Percentiles rank a stretch among this genome's conserved stretches.
These are phyloP conservation scores for Oreocharis arfaki DNA, from an alignment of 2,113 vertebrate species.

Conservation along the genomic window DNA sequence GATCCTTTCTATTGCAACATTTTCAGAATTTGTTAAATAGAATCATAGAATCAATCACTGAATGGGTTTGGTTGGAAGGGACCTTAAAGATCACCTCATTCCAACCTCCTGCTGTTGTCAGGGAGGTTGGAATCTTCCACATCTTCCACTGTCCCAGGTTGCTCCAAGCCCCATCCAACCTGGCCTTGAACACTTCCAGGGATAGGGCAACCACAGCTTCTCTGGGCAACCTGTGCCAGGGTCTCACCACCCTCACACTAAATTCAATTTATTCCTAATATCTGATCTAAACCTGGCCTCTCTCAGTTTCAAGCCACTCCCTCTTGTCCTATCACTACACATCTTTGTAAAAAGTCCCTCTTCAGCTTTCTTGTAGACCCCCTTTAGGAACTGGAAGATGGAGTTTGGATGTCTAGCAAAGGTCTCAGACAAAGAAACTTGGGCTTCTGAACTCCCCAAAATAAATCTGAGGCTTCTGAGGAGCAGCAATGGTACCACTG, in stretches of 20 bases:
- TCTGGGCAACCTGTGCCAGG: not conserved
- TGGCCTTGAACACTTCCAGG: not conserved
- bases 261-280: not conserved
- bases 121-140: too few relatives aligned
- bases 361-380: not conserved
- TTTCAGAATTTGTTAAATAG: not conserved
- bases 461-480: not conserved
- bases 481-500: not conserved
- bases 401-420: not conserved
- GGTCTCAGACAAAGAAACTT: not conserved
- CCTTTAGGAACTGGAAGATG: not conserved
- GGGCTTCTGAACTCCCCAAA: not conserved
- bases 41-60: not conserved
- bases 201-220: not conserved
- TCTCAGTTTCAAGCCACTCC: not conserved
- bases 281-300: not conserved
- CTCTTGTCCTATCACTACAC: not conserved
- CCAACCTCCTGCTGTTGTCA: accelerated
- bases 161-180: accelerated
- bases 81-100: not conserved
- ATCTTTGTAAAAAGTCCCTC: not conserved
- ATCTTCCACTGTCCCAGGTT: accelerated
- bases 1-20: not conserved
- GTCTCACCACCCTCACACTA: accelerated
- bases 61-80: not conserved